Evolutionary conservation across 1,140 invertebrate genomes (phyloP), one percentile per base, ranked within the genome.

Genomic region (Grapholita molesta): DNA sequence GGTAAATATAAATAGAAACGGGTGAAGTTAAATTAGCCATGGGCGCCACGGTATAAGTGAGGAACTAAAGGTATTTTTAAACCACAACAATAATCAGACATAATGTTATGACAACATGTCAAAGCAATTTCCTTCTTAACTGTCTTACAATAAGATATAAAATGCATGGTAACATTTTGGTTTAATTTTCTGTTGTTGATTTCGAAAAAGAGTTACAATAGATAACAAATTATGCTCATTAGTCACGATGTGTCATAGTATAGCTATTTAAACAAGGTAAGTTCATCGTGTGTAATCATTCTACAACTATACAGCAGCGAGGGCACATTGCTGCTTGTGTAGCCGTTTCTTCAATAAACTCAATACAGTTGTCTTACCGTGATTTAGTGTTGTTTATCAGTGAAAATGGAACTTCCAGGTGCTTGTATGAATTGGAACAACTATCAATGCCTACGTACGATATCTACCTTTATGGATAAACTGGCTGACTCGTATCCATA

Each of bases 361-460:
- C 33, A 38, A 38, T 38, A 38, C 35, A 9, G 15, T 12, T 38
- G 8, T 15, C 35, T 38, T 12, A 15, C 42, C 18, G 15, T 55
- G 53, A 9, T 25, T 28, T 2, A 28, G 3, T 61, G 55, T 28
- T 61, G 24, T 15, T 15, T 61, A 28, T 11, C 24, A n/a, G 42
- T 21, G 42, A 48, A 48, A 48, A 48, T 30, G 55, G 55, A 15
- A 2, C 2, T 68, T 38, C 12, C 66, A 85, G 80, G 68, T 57
- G 18, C 18, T 11, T 66, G 65, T 9, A 93, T 97, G 92, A 95
- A 95, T 18, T 97, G 96, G 95, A 94, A 94, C 76, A 92, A 94
- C 32, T 97, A 96, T 79, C 95, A 96, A 79, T 93, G 95, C 38
- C 74, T 96, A 18, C 89, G 87, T 77, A 94, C 95, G 66, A 91